Evolutionary conservation across 2,888 invertebrate genomes (phyloP), one percentile per base, ranked within the genome.

Genomic region (Torymus aiolomorphi): DNA sequence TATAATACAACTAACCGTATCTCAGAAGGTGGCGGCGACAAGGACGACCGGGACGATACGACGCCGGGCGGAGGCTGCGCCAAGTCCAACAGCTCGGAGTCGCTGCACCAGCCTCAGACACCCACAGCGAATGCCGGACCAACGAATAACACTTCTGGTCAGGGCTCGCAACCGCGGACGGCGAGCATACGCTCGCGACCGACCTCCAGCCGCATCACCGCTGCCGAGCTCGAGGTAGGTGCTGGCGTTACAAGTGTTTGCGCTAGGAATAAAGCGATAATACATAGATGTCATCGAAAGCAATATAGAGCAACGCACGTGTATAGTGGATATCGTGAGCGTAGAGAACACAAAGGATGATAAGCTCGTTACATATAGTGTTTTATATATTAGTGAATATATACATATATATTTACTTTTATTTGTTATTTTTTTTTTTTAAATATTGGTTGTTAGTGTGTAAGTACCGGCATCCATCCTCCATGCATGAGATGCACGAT

Each of bases 141-240:
- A 3, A 31, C 31, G 31, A 31, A 31, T 3, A 31, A 31, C 31
- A 3, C 31, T 0, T 5, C 31, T 3, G 31, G 31, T 8, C 31
- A 31, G 2, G 31, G 31, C 8, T 31, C 31, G 67, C 95, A 95
- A 85, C 94, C 95, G 20, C 94, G 97, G 88, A 97, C 97, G 56
- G 98, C 98, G 8, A 97, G 97, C 81, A 97, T 98, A 85, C 94
- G 97, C 84, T 95, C 96, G 83, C 93, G 98, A 56, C 97, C 97
- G 49, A 95, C 95, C 0, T 97, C 97, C 20, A 94, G 95, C 82
- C 93, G 98, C 86, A 97, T 97, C 87, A 97, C 97, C 1, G 96
- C 97, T 24, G 95, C 96, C 4, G 97, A 98, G 91, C 93, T 98
- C 80, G 97, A 97, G 88, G 90, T 90, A 86, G 84, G 84, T 81